Evolutionary conservation across 2,113 vertebrate genomes (phyloP), one percentile per base, ranked within the genome.

Genomic region (Cyphomyrus plagiostoma): DNA sequence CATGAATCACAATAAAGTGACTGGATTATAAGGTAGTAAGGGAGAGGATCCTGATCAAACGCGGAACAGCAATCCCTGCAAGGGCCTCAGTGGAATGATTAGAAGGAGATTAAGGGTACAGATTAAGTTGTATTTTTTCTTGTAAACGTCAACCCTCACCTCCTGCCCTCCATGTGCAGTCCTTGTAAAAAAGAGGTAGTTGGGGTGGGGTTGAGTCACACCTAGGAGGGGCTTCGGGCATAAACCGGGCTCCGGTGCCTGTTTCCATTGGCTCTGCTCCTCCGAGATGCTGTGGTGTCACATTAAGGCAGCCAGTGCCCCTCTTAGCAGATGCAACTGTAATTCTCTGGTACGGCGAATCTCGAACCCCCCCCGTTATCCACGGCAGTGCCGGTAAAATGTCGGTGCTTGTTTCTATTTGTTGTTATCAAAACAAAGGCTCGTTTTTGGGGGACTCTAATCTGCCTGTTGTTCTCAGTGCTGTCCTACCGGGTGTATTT

Each of bases 161-260:
- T 3, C 70, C 2, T 6, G 4, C n/a, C 58, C 58, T 2, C n/a
- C 11, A 19, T 53, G 48, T 45, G 35, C 66, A 42, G 19, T 3
- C 17, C 5, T 15, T 52, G 46, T 88, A 70, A 85, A 1, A 15
- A 50, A 93, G 88, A 89, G 89, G 90, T 82, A 46, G 87, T 17
- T 48, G 10, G 46, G 89, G 84, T 91, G 90, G 77, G 3, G 30
- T 39, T 53, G 17, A 17, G 91, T 66, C n/a, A 13, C 62, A 26
- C 35, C 91, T 91, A 91, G 91, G 92, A 93, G 91, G 92, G 94
- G 93, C 93, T 93, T 91, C 83, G 91, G 92, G 93, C 93, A 95
- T 93, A 94, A 93, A 90, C 88, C 88, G 90, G 92, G 11, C 94
- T 94, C 52, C 84, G 93, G 46, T 11, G 19, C 89, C 42, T 92